Percentiles rank a stretch among this genome's conserved stretches.
phyloP scores from a whole-genome alignment of 1,140 invertebrate species.

The Euschistus heros region DNA sequence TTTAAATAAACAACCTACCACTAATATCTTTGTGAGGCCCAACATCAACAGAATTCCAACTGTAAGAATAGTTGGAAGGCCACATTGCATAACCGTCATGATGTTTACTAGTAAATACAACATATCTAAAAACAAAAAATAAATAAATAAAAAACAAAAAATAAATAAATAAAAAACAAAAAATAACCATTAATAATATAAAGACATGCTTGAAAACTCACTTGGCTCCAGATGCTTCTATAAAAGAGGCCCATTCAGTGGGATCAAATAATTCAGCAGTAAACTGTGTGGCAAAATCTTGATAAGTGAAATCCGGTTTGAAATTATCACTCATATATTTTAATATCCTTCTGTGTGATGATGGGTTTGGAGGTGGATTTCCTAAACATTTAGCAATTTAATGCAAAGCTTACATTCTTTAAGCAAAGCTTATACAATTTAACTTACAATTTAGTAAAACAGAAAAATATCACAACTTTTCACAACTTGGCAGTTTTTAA shows the following conservation, averaged over 20 bases:
- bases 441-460: neutral
- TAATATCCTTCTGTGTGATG: slow-evolving; percentile 23
- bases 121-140: slow-evolving; percentile 47
- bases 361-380: slow-evolving; percentile 16
- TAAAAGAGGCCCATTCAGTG: slow-evolving; percentile 60
- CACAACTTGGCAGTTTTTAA: neutral
- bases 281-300: slow-evolving; percentile 72
- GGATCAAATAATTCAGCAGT: slow-evolving; percentile 74
- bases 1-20: slow-evolving; percentile 36
- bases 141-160: neutral
- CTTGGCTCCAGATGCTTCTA: slow-evolving; percentile 65
- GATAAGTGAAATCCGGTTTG: slow-evolving; percentile 69
- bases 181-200: neutral
- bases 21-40: slow-evolving; percentile 75
- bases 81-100: slow-evolving; percentile 86
- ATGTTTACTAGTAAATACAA: slow-evolving; percentile 87
- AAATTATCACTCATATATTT: slow-evolving; percentile 67
- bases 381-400: slow-evolving; percentile 2
- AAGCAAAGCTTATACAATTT: neutral
- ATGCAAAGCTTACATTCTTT: neutral
- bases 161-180: neutral
- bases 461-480: neutral
- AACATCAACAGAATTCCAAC: slow-evolving; percentile 81
- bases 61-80: slow-evolving; percentile 74
- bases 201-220: slow-evolving; percentile 34